Evolutionary conservation across 2,797 vertebrate genomes (phyloP).

Genomic region (Darevskia mixta): DNA sequence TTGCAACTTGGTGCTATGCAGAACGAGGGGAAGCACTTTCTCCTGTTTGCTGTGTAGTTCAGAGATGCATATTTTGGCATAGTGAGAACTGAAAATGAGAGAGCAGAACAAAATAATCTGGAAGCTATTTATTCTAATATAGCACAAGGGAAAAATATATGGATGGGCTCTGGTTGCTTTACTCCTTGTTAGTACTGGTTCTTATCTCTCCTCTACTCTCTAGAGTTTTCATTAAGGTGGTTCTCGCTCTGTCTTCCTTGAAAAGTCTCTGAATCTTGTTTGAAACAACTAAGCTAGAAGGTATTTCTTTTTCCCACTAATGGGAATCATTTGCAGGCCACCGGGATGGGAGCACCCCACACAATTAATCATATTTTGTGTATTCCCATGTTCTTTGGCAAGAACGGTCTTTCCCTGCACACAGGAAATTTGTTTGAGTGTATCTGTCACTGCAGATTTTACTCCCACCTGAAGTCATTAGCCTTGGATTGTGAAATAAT

Average conservation of each 20-base stretch:
- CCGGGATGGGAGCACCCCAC: background rate
- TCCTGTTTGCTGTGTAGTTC: background rate
- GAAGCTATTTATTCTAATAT: constrained; percentile 33
- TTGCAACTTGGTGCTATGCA: background rate
- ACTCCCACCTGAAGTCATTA: constrained; percentile 51
- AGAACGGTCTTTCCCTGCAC: background rate
- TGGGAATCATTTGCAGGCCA: background rate
- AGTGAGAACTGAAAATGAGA: background rate
- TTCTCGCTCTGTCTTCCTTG: background rate
- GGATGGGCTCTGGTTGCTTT: background rate
- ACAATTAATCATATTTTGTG: constrained; percentile 35
- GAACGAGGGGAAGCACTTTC: background rate
- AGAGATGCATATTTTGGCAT: constrained; percentile 43
- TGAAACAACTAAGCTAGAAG: constrained; percentile 17
- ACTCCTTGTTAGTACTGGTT: background rate
- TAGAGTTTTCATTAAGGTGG: background rate
- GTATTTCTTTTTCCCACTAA: background rate
- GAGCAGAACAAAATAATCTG: background rate
- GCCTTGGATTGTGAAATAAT: constrained; percentile 39
- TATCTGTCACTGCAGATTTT: constrained; percentile 37
- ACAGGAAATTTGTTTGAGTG: constrained; percentile 32
- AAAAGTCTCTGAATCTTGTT: constrained; percentile 17
- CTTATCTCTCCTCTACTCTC: background rate
- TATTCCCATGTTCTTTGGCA: constrained; percentile 24
- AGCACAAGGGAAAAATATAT: constrained; percentile 11